A percentile compares a stretch with the other conserved stretches of the same genome.
phyloP scores from a whole-genome alignment of 1,140 invertebrate species.

The Calliopsis andreniformis region DNA sequence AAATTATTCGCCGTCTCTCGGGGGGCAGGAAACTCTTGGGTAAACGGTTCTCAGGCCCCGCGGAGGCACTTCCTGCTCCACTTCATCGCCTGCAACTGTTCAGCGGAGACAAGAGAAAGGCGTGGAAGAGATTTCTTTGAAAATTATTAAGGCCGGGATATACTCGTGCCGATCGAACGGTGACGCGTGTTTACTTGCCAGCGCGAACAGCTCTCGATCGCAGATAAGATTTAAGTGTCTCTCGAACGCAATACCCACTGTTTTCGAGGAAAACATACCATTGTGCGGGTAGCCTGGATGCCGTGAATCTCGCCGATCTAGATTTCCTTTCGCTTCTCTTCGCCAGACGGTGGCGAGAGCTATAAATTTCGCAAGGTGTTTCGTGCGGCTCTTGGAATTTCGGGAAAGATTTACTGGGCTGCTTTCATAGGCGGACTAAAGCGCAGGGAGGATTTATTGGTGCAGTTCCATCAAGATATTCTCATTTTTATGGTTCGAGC shows the following conservation, averaged over 20 bases:
- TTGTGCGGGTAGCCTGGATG: neutral
- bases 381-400: too few relatives aligned
- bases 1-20: constrained; percentile 49
- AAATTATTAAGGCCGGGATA: constrained; percentile 58
- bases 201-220: constrained; percentile 36
- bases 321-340: too few relatives aligned
- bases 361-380: too few relatives aligned
- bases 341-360: too few relatives aligned
- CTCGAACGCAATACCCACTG: neutral
- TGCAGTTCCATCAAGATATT: too few relatives aligned
- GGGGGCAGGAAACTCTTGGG: constrained; percentile 54
- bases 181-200: constrained; percentile 43
- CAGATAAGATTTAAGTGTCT: constrained; percentile 33
- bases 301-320: neutral
- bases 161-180: constrained; percentile 34
- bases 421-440: too few relatives aligned
- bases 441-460: too few relatives aligned
- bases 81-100: constrained; percentile 57
- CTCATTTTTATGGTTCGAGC: too few relatives aligned
- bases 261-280: constrained; percentile 30
- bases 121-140: constrained; percentile 63
- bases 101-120: constrained; percentile 64
- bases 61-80: constrained; percentile 60
- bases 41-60: constrained; percentile 60
- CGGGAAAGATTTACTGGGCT: too few relatives aligned